Conservation (phyloP, 2,113 vertebrate species). For the Mustela nigripes region DNA sequence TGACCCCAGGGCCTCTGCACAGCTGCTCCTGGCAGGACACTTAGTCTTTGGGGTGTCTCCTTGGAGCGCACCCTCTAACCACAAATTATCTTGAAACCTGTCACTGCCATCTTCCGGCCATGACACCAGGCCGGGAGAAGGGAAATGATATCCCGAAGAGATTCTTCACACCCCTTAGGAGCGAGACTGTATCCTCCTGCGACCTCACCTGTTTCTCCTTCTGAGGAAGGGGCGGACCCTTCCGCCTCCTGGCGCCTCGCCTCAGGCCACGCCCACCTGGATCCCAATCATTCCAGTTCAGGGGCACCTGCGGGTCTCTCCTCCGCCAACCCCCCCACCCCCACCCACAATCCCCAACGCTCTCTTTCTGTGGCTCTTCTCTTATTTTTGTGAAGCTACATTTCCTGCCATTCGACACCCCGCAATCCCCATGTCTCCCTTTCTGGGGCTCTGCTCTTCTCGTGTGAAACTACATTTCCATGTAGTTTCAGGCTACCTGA, state of each 20-base stretch:
- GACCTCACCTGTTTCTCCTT: background rate
- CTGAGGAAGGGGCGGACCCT: background rate
- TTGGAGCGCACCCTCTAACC: background rate
- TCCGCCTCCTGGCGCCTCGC: background rate
- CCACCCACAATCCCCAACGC: too few relatives aligned
- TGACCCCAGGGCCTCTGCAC: background rate
- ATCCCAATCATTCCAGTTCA: background rate
- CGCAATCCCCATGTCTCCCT: background rate
- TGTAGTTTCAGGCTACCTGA: background rate
- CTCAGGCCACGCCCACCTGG: background rate
- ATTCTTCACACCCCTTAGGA: background rate
- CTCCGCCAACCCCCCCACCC: too few relatives aligned
- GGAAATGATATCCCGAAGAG: background rate
- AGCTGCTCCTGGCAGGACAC: background rate
- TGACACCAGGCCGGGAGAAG: background rate
- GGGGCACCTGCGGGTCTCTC: too few relatives aligned
- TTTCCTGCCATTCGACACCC: too few relatives aligned
- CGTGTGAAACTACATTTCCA: background rate
- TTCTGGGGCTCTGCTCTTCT: background rate
- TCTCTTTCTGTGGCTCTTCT: too few relatives aligned
- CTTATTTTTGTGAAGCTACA: too few relatives aligned
- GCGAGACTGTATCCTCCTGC: background rate
- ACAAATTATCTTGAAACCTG: background rate
- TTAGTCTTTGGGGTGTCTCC: background rate
- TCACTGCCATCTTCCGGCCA: background rate